phyloP scores from a whole-genome alignment of 2,888 invertebrate species.

The Eugnorisma glareosa region DNA sequence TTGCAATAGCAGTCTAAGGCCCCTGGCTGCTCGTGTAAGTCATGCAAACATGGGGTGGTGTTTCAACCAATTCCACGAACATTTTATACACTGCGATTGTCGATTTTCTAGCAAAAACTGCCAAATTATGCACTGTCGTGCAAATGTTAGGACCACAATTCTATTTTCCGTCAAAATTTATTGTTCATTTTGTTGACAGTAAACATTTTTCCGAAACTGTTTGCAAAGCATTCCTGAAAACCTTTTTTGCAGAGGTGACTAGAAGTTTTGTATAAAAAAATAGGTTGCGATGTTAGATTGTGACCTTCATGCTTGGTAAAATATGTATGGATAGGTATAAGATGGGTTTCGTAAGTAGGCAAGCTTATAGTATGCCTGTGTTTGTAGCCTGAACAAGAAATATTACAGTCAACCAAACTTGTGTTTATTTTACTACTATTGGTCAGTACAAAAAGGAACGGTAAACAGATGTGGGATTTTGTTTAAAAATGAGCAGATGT shows the following conservation, averaged over 20 bases:
- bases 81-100: slow-evolving; percentile 15
- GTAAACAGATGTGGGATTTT: no score
- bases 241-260: not conserved
- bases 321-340: not conserved
- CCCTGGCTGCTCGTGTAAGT: no score
- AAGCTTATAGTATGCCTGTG: not conserved
- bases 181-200: slow-evolving; percentile 3
- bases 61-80: not conserved
- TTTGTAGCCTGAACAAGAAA: not conserved
- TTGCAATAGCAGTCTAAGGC: no score
- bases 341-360: not conserved
- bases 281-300: not conserved
- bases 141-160: slow-evolving; percentile 17
- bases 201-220: not conserved
- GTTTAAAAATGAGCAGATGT: not conserved
- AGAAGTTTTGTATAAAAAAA: not conserved
- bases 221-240: slow-evolving; percentile 12
- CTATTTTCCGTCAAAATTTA: not conserved
- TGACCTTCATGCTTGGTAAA: not conserved
- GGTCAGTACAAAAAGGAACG: no score
- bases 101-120: slow-evolving; percentile 31
- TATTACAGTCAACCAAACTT: not conserved
- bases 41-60: not conserved
- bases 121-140: slow-evolving; percentile 1
- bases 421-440: no score